Conservation (phyloP, 2,113 vertebrate species). For the Stegastes partitus region DNA sequence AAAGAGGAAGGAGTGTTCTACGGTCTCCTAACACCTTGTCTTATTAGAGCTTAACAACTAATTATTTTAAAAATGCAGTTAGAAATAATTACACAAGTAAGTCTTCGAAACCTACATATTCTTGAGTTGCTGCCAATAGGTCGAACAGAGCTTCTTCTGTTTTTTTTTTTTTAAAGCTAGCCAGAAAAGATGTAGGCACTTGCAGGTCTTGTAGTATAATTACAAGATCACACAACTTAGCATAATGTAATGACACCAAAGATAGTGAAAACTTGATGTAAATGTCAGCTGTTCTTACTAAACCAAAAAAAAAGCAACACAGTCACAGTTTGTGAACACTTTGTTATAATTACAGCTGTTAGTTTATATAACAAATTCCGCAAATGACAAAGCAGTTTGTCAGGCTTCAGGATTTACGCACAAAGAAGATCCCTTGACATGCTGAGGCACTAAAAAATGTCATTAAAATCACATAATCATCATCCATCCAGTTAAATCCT, state of each 20-base stretch:
- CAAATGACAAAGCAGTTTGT: constrained; percentile 3
- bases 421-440: constrained; percentile 1
- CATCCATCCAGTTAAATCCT: neutral
- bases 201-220: constrained; percentile 4
- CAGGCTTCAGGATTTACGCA: neutral
- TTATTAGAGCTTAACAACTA: constrained; percentile 64
- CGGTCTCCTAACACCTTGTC: constrained; percentile 32
- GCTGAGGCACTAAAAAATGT: neutral
- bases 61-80: constrained; percentile 69
- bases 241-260: constrained; percentile 3
- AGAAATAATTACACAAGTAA: constrained; percentile 67
- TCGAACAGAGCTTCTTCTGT: neutral
- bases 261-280: constrained; percentile 18
- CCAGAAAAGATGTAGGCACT: neutral
- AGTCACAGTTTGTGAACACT: constrained; percentile 2
- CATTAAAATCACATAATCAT: neutral
- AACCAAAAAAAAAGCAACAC: neutral
- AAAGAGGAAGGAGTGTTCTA: constrained; percentile 37
- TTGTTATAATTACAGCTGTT: constrained; percentile 12
- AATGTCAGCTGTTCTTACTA: constrained; percentile 22
- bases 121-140: constrained; percentile 56
- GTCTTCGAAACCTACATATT: constrained; percentile 51
- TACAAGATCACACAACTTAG: constrained; percentile 5
- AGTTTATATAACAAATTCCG: constrained; percentile 24
- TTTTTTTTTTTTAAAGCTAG: constrained; percentile 5